Percentiles rank a stretch among this genome's conserved stretches.
Conservation (phyloP, 37 sponge, comb jelly and placozoan genomes). For the Amphimedon queenslandica region DNA sequence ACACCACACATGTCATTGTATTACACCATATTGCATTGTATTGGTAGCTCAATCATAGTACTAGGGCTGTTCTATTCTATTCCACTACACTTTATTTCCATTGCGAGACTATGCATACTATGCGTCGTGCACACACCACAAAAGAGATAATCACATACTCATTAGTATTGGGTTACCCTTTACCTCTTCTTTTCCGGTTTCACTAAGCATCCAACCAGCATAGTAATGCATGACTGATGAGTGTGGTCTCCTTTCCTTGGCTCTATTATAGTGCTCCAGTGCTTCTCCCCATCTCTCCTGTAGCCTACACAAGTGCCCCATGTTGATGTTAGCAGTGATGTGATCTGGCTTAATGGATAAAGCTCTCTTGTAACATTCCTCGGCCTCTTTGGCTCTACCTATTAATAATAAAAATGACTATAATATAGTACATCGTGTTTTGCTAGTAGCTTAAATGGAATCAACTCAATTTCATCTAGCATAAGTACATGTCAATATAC, state of each 20-base stretch:
- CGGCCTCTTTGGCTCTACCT: slow-evolving; percentile 66
- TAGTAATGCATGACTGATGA: slow-evolving; percentile 31
- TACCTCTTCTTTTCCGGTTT: slow-evolving; percentile 19
- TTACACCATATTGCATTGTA: too few species aligned
- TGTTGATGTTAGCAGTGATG: slow-evolving; percentile 65
- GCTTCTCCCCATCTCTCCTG: slow-evolving; percentile 79
- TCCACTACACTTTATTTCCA: too few species aligned
- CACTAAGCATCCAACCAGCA: slow-evolving; percentile 38
- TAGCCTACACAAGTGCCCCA: slow-evolving; percentile 67
- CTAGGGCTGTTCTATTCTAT: too few species aligned
- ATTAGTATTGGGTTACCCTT: neutral
- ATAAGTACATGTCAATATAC: too few species aligned
- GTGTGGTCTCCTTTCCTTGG: slow-evolving; percentile 38
- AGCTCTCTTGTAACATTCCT: slow-evolving; percentile 58
- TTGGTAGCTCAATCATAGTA: too few species aligned
- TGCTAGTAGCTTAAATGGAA: too few species aligned
- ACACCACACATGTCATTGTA: too few species aligned
- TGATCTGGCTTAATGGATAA: slow-evolving; percentile 59
- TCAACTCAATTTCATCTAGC: too few species aligned
- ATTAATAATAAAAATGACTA: neutral
- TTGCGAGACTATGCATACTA: neutral
- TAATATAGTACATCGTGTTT: too few species aligned
- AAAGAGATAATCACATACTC: neutral
- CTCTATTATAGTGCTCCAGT: slow-evolving; percentile 30
- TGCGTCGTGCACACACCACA: neutral